Conservation (phyloP, 2,113 vertebrate genomes). For the Plecturocebus donacophilus region DNA sequence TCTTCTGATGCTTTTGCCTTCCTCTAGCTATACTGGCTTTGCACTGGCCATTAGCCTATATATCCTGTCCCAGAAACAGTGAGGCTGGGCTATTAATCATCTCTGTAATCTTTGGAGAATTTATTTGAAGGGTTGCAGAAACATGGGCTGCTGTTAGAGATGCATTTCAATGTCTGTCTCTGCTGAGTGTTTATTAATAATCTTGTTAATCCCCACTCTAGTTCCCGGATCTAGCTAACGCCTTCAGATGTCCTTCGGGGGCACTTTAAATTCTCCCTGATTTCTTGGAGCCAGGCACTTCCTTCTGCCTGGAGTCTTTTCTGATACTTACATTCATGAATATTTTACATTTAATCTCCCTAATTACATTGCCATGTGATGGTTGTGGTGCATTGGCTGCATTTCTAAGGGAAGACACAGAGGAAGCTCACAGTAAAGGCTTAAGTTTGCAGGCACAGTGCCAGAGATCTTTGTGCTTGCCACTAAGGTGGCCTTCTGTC, state of each 20-base stretch:
- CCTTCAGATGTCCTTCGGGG: conserved; percentile 70
- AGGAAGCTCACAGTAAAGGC: conserved; percentile 40
- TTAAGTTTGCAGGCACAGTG: conserved; percentile 27
- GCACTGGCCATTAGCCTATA: conserved; percentile 58
- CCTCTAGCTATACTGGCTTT: conserved; percentile 43
- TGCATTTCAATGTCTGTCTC: conserved; percentile 74
- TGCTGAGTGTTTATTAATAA: conserved; percentile 79
- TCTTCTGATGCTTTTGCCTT: conserved; percentile 43
- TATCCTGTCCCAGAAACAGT: conserved; percentile 58
- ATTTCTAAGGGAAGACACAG: conserved; percentile 57
- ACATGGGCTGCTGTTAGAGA: conserved; percentile 59
- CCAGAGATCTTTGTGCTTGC: conserved; percentile 57
- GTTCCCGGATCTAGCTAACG: conserved; percentile 74
- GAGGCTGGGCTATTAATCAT: conserved; percentile 64
- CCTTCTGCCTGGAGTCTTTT: conserved; percentile 68
- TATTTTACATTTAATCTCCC: conserved; percentile 77
- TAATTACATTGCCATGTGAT: conserved; percentile 58
- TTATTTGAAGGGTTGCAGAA: conserved; percentile 59
- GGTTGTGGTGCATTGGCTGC: conserved; percentile 44
- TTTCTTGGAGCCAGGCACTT: conserved; percentile 73
- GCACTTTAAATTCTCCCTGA: conserved; percentile 74
- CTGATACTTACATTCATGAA: conserved; percentile 70
- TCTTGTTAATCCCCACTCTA: conserved; percentile 77
- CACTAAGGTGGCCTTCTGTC: neutral
- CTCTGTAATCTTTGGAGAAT: conserved; percentile 55